A percentile compares a stretch with the other conserved stretches of the same genome.
These are phyloP conservation scores for Mercenaria mercenaria DNA, from an alignment of 1,140 invertebrate genomes.

Conservation along the genomic window DNA sequence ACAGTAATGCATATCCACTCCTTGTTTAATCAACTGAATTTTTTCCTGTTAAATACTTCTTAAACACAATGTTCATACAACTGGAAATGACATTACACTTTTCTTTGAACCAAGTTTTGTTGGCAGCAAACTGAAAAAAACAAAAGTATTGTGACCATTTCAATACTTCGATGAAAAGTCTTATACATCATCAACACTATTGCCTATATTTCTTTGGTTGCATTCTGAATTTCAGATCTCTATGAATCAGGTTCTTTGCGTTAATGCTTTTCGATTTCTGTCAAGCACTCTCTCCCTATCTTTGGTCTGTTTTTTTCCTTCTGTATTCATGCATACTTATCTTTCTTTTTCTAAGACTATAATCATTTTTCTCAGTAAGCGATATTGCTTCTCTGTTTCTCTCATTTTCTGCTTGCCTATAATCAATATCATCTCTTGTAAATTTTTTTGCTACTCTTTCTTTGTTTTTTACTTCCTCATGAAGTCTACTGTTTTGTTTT, in stretches of 20 bases:
- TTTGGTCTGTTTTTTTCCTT: constrained; percentile 7
- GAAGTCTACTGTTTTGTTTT: no score
- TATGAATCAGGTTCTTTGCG: constrained; percentile 27
- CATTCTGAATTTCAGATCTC: neutral
- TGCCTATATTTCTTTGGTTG: neutral
- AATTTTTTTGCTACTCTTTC: no score
- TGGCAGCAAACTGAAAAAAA: constrained; percentile 51
- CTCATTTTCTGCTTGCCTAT: no score
- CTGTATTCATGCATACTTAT: neutral
- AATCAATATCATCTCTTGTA: no score
- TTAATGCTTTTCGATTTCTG: neutral
- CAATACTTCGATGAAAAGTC: constrained; percentile 24
- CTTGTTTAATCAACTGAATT: constrained; percentile 33
- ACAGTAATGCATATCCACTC: constrained; percentile 64
- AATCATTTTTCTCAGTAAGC: neutral
- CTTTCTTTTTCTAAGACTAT: constrained; percentile 34
- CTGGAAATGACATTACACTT: neutral
- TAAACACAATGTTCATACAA: neutral
- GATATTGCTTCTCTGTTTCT: neutral
- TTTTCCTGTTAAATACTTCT: neutral
- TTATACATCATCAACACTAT: neutral
- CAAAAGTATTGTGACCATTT: constrained; percentile 49
- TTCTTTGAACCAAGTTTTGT: constrained; percentile 67
- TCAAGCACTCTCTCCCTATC: neutral
- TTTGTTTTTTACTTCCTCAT: no score